These are phyloP conservation scores for Sebastes matsubarae DNA, from an alignment of 2,797 vertebrate genomes.

Conservation along the genomic window DNA sequence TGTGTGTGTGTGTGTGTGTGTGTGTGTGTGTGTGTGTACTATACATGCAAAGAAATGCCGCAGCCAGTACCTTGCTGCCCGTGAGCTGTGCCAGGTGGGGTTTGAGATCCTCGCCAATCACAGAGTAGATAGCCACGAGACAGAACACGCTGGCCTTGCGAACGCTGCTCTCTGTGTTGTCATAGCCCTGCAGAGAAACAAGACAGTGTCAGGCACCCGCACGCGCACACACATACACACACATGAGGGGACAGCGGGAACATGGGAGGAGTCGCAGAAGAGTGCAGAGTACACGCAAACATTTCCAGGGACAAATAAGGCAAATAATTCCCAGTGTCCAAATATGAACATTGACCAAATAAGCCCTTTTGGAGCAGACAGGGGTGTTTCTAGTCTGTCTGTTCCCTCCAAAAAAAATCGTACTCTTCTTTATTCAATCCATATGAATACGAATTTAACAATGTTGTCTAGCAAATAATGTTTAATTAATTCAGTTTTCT, in stretches of 20 bases:
- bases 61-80: conserved; percentile 92
- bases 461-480: not conserved
- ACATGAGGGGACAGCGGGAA: conserved; percentile 4
- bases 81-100: conserved; percentile 96
- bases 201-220: conserved; percentile 18
- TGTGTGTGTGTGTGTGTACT: not conserved
- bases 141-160: conserved; percentile 99
- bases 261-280: conserved; percentile 27
- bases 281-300: conserved; percentile 67
- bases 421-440: not conserved
- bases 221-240: not conserved
- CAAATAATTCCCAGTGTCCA: conserved; percentile 66
- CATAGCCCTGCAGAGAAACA: conserved; percentile 88
- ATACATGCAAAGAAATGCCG: not conserved
- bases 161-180: conserved; percentile 98
- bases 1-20: not conserved
- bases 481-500: not conserved
- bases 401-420: not conserved
- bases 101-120: conserved; percentile 98
- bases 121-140: conserved; percentile 97
- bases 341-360: conserved; percentile 74
- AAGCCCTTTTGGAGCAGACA: conserved; percentile 34
- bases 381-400: not conserved
- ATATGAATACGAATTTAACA: not conserved
- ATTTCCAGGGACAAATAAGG: conserved; percentile 78